These are phyloP conservation scores for Lycocorax pyrrhopterus DNA, from an alignment of 2,113 vertebrate genomes.

Conservation along the genomic window DNA sequence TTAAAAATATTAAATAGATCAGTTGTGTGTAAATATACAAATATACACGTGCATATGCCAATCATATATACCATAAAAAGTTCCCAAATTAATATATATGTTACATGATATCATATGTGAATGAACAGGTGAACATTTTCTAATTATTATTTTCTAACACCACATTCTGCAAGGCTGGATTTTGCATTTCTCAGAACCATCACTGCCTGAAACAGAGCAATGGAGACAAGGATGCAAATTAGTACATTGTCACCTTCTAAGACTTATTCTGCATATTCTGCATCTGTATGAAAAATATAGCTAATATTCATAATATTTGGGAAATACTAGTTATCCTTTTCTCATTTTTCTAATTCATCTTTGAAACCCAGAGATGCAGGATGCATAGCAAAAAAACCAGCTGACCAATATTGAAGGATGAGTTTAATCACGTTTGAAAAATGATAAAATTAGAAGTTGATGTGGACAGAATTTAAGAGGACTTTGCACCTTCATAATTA, in stretches of 20 bases:
- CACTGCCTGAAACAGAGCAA: not conserved
- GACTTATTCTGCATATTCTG: not conserved
- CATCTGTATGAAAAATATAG: not conserved
- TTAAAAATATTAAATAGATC: not conserved
- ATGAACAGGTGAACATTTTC: not conserved
- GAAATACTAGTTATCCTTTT: not conserved
- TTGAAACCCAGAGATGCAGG: not conserved
- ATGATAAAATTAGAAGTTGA: conserved; percentile 6
- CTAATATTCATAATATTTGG: not conserved
- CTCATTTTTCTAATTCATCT: not conserved
- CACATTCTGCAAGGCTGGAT: not conserved
- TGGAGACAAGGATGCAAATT: not conserved
- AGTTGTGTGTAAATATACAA: not conserved
- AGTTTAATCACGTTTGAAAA: not conserved
- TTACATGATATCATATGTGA: not conserved
- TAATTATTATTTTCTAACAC: not conserved
- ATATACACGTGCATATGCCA: not conserved
- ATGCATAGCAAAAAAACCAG: not conserved
- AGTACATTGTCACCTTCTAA: not conserved
- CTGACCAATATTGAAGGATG: not conserved
- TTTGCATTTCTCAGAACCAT: not conserved
- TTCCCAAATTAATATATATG: not conserved
- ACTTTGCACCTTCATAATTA: conserved; percentile 16
- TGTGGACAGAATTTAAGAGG: not conserved
- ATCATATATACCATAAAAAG: not conserved